phyloP scores from a whole-genome alignment of 2,888 invertebrate genomes.

The Ophion ventricosus region DNA sequence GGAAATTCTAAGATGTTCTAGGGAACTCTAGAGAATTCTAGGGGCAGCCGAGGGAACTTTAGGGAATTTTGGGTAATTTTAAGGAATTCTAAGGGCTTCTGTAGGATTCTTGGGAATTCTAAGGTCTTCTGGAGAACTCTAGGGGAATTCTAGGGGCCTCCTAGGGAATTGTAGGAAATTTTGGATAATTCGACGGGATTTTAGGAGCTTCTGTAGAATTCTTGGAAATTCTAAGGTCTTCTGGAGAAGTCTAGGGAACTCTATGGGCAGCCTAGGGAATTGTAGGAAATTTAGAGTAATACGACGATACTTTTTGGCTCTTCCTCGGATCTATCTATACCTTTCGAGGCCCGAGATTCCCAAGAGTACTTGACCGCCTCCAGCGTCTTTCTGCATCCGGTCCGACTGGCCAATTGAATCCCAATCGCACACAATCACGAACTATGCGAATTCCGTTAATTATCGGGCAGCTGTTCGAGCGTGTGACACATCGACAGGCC shows the following conservation, averaged over 20 bases:
- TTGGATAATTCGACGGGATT: neutral
- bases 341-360: too few relatives aligned
- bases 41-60: neutral
- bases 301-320: neutral
- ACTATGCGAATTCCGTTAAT: neutral
- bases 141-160: neutral
- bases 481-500: neutral
- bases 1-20: neutral
- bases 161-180: neutral
- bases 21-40: neutral
- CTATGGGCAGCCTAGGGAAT: neutral
- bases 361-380: neutral
- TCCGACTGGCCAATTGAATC: neutral
- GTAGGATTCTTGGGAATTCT: neutral
- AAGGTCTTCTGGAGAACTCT: too few relatives aligned
- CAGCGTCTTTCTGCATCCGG: neutral
- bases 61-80: neutral
- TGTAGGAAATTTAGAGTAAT: neutral
- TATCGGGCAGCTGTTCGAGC: neutral
- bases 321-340: too few relatives aligned
- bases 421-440: neutral
- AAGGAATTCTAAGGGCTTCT: neutral
- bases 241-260: too few relatives aligned
- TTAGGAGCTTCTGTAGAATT: neutral
- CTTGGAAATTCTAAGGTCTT: neutral